These are phyloP conservation scores for Plutella xylostella DNA, from an alignment of 2,888 invertebrate species.

Conservation along the genomic window DNA sequence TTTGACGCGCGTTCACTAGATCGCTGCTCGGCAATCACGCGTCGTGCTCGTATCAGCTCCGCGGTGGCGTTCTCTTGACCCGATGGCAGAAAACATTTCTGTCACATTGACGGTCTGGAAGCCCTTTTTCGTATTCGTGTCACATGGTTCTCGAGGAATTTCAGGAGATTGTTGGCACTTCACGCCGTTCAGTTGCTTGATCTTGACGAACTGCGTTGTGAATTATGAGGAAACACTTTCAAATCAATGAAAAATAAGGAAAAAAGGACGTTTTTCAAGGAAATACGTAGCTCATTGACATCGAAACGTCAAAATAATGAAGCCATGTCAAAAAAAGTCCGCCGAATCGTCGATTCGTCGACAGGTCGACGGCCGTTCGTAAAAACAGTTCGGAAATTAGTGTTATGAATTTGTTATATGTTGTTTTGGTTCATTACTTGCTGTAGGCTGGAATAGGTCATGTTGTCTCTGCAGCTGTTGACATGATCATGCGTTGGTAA, in stretches of 20 bases:
- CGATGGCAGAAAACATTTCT: conserved; percentile 69
- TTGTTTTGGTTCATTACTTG: too few relatives aligned
- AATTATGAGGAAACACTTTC: conserved; percentile 33
- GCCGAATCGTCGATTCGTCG: conserved; percentile 51
- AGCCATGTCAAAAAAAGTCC: conserved; percentile 67
- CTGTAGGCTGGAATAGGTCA: too few relatives aligned
- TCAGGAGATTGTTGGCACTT: conserved; percentile 34
- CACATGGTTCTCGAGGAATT: conserved; percentile 65
- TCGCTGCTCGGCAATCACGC: conserved; percentile 53
- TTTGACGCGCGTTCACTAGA: conserved; percentile 62
- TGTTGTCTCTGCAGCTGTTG: too few relatives aligned
- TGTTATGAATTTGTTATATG: not conserved
- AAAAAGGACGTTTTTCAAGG: conserved; percentile 47
- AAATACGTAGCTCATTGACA: conserved; percentile 70
- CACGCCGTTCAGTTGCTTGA: too few relatives aligned
- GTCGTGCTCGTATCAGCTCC: conserved; percentile 44
- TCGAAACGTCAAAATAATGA: conserved; percentile 70
- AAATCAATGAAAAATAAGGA: conserved; percentile 38
- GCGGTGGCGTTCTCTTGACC: conserved; percentile 55
- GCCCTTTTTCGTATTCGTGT: conserved; percentile 69
- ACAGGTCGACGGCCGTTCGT: conserved; percentile 9
- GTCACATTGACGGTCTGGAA: conserved; percentile 69
- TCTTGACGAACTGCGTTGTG: too few relatives aligned
- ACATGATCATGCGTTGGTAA: too few relatives aligned
- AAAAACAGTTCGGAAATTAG: not conserved